Percentiles rank a stretch among this genome's conserved stretches.
Conservation (phyloP, 2,797 vertebrate genomes). For the Esox masquinongy region DNA sequence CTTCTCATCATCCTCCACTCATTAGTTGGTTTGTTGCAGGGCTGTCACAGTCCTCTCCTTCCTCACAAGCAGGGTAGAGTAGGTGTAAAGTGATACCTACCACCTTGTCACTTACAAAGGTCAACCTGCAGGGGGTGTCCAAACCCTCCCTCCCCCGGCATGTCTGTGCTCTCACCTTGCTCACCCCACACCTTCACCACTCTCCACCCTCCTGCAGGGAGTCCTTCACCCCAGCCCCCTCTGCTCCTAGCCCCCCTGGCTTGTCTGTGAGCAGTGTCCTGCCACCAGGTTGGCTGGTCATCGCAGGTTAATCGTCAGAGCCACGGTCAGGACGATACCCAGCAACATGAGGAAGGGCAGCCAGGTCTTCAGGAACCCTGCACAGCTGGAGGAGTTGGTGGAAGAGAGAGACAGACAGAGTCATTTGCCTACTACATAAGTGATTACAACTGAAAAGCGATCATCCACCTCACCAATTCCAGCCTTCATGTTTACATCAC, state of each 20-base stretch:
- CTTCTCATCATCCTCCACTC: slow-evolving; percentile 24
- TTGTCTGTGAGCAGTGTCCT: not conserved
- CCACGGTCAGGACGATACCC: slow-evolving; percentile 78
- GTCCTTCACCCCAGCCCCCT: not conserved
- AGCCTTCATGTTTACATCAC: not conserved
- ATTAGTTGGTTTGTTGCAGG: slow-evolving; percentile 10
- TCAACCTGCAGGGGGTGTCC: slow-evolving; percentile 24
- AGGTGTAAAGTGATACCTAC: slow-evolving; percentile 11
- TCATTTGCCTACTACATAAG: not conserved
- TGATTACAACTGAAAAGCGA: not conserved
- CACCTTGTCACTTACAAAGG: slow-evolving; percentile 11
- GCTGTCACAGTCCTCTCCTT: slow-evolving; percentile 21
- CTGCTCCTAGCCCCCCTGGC: not conserved
- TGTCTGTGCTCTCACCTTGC: not conserved
- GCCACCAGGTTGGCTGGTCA: slow-evolving; percentile 68
- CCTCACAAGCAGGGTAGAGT: not conserved
- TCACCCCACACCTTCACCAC: not conserved
- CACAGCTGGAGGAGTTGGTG: slow-evolving; percentile 69
- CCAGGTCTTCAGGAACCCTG: slow-evolving; percentile 94
- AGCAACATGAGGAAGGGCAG: slow-evolving; percentile 87
- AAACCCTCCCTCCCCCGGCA: not conserved
- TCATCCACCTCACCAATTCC: slow-evolving; percentile 7
- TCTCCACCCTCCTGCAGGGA: not conserved
- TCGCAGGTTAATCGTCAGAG: slow-evolving; percentile 84
- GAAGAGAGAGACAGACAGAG: not conserved